A percentile compares a stretch with the other conserved stretches of the same genome.
phyloP scores from a whole-genome alignment of 2,888 invertebrate genomes.

The Papilio gigon region DNA sequence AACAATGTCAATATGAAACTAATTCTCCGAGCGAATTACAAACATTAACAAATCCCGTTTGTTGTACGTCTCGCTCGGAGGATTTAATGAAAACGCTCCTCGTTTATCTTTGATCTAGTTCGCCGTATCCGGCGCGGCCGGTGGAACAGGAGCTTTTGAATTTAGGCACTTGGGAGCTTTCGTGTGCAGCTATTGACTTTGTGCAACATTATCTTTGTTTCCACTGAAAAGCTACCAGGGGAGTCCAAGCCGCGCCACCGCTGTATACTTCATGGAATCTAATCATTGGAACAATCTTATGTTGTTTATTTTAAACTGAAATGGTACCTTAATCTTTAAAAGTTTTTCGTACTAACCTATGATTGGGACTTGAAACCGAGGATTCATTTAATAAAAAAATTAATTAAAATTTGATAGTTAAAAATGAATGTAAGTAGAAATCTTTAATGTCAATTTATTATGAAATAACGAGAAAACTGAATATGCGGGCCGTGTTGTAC shows the following conservation, averaged over 20 bases:
- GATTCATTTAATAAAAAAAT: neutral
- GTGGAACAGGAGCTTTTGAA: slow-evolving; percentile 31
- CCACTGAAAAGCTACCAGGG: slow-evolving; percentile 26
- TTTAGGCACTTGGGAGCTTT: slow-evolving; percentile 32
- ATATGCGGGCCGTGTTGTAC: slow-evolving; percentile 10
- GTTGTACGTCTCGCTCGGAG: slow-evolving; percentile 12
- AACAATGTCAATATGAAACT: slow-evolving; percentile 29
- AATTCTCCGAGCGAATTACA: slow-evolving; percentile 18
- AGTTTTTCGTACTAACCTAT: neutral
- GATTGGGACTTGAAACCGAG: too few species aligned
- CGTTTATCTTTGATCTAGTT: slow-evolving; percentile 38
- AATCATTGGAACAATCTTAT: neutral
- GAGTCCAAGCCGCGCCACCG: neutral
- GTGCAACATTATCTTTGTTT: slow-evolving; percentile 38
- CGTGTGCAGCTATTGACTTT: slow-evolving; percentile 38
- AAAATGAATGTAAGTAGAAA: neutral
- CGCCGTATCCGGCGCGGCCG: slow-evolving; percentile 4
- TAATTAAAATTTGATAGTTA: neutral
- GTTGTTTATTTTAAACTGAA: neutral
- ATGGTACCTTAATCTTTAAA: neutral
- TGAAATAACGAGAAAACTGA: neutral
- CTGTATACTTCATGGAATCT: neutral
- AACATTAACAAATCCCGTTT: slow-evolving; percentile 26
- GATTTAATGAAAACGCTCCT: slow-evolving; percentile 29
- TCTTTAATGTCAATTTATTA: neutral